phyloP scores from a whole-genome alignment of 2,888 invertebrate genomes.

The Papilio protenor region DNA sequence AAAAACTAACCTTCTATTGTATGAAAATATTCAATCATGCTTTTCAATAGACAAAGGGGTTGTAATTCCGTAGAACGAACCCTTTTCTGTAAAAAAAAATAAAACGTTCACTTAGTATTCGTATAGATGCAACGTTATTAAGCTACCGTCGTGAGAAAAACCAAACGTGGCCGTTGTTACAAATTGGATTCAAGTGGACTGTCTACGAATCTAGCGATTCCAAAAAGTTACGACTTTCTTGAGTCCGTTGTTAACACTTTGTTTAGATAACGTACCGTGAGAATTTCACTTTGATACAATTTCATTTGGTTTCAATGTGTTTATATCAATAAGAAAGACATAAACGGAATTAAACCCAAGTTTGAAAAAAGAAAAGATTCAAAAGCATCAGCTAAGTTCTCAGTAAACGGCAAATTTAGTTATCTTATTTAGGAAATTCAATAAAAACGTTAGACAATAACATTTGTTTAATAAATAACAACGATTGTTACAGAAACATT shows the following conservation, averaged over 20 bases:
- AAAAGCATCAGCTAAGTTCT: neutral
- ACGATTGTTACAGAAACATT: neutral
- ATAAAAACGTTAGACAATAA: neutral
- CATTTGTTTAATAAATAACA: neutral
- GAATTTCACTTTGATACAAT: slow-evolving; percentile 31
- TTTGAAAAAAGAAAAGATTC: neutral
- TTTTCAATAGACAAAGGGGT: slow-evolving; percentile 24
- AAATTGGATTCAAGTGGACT: slow-evolving; percentile 48
- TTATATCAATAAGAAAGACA: slow-evolving; percentile 8
- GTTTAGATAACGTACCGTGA: slow-evolving; percentile 34
- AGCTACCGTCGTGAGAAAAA: slow-evolving; percentile 55
- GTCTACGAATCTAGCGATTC: slow-evolving; percentile 40
- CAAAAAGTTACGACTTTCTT: slow-evolving; percentile 40
- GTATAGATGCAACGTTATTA: slow-evolving; percentile 50
- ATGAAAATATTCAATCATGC: neutral
- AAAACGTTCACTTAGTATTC: slow-evolving; percentile 51
- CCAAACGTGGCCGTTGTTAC: slow-evolving; percentile 50
- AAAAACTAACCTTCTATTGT: neutral
- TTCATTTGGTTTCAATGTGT: slow-evolving; percentile 3
- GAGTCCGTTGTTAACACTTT: slow-evolving; percentile 33
- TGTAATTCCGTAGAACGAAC: slow-evolving; percentile 30
- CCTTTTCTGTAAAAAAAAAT: slow-evolving; percentile 32
- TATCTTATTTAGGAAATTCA: neutral
- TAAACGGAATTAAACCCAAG: neutral
- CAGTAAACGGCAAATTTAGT: neutral